Percentiles rank a stretch among this genome's conserved stretches.
Conservation (phyloP, 2,888 invertebrate genomes). For the Agriopis aurantiaria region DNA sequence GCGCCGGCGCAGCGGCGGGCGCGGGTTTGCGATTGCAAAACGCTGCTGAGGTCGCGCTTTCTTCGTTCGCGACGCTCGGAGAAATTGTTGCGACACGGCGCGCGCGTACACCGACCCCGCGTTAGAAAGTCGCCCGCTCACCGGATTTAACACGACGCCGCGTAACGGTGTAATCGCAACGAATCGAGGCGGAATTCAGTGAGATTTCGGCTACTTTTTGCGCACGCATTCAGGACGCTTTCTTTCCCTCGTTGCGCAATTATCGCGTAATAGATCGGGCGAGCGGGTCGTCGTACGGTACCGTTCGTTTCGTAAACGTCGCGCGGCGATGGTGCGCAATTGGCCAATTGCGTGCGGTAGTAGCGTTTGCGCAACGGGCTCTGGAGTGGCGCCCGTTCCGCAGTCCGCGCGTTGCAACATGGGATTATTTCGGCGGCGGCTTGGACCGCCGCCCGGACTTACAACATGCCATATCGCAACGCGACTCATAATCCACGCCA, state of each 20-base stretch:
- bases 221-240: constrained; percentile 82
- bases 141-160: constrained; percentile 82
- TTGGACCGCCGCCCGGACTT: constrained; percentile 84
- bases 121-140: constrained; percentile 86
- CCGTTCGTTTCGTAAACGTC: constrained; percentile 69
- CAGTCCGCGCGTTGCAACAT: constrained; percentile 83
- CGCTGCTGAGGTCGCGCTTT: constrained; percentile 84
- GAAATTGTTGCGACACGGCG: constrained; percentile 85
- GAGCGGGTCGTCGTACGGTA: constrained; percentile 77
- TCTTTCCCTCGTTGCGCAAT: constrained; percentile 85
- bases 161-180: constrained; percentile 85
- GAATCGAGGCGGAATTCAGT: constrained; percentile 78
- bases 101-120: constrained; percentile 83
- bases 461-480: constrained; percentile 86
- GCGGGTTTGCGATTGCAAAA: constrained; percentile 81
- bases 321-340: constrained; percentile 66
- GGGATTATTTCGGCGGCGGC: constrained; percentile 83
- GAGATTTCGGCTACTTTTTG: constrained; percentile 81
- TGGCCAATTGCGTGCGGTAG: constrained; percentile 73
- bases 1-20: constrained; percentile 46
- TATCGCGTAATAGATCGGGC: constrained; percentile 71
- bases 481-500: constrained; percentile 81
- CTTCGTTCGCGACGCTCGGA: constrained; percentile 84
- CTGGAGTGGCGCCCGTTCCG: constrained; percentile 83
- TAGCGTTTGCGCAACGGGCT: constrained; percentile 76